These are phyloP conservation scores for Psittacara wagleri DNA, from an alignment of 2,113 vertebrate genomes.

Conservation along the genomic window DNA sequence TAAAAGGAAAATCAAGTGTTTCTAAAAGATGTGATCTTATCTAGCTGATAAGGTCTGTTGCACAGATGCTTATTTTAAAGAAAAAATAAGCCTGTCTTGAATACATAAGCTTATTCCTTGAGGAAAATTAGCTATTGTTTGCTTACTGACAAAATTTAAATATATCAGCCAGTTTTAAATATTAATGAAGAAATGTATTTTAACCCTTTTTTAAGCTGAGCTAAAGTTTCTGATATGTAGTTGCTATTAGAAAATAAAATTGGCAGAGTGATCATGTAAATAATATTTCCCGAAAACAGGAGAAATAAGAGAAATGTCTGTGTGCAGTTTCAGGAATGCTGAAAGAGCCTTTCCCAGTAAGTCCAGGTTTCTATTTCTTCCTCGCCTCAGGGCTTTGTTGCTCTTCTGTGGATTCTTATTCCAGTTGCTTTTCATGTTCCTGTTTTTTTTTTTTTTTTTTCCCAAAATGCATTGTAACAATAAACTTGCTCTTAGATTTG, in stretches of 20 bases:
- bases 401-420: not conserved
- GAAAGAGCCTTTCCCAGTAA: not conserved
- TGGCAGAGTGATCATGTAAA: not conserved
- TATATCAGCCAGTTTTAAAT: not conserved
- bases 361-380: not conserved
- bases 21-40: not conserved
- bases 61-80: rapidly evolving
- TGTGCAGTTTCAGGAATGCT: not conserved
- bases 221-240: not conserved
- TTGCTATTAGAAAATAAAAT: not conserved
- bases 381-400: not conserved
- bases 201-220: not conserved
- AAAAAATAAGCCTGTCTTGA: not conserved
- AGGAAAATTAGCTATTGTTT: not conserved
- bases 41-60: not conserved
- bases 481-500: not conserved
- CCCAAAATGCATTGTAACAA: not conserved
- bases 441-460: not conserved
- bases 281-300: not conserved
- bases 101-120: not conserved
- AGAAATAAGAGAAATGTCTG: not conserved
- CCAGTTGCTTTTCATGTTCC: not conserved
- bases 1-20: not conserved
- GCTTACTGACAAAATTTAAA: not conserved
- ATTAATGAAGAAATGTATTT: not conserved